Evolutionary conservation across 2,797 vertebrate species (phyloP).

Genomic region (Acrossocheilus wenchowensis): DNA sequence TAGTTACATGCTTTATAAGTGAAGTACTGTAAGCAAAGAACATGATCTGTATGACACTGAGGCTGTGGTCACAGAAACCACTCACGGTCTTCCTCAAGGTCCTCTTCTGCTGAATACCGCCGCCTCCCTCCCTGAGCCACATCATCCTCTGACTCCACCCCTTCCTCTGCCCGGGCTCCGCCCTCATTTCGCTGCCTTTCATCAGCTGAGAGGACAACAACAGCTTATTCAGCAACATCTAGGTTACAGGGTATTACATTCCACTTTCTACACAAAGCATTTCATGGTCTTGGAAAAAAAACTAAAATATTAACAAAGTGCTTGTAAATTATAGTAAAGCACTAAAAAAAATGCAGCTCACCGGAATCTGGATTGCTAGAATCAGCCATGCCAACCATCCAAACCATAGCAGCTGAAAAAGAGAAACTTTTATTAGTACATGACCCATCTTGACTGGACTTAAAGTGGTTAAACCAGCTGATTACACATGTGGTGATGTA

Average conservation of each 20-base stretch:
- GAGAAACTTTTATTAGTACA: not conserved
- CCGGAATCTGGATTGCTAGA: constrained; percentile 70
- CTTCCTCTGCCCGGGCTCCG: constrained; percentile 25
- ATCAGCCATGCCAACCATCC: constrained; percentile 93
- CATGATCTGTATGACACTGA: not conserved
- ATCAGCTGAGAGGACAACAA: constrained; percentile 67
- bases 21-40: not conserved
- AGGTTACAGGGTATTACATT: not conserved
- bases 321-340: not conserved
- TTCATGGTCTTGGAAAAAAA: not conserved
- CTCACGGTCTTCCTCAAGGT: constrained; percentile 80
- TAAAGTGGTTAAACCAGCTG: not conserved
- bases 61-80: constrained; percentile 34
- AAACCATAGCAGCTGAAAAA: constrained; percentile 91
- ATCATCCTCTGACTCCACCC: constrained; percentile 64
- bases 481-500: not conserved
- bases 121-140: constrained; percentile 36
- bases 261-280: not conserved
- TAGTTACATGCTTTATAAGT: not conserved
- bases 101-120: constrained; percentile 66
- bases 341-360: constrained; percentile 51
- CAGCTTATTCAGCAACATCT: not conserved
- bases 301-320: not conserved
- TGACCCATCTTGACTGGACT: not conserved
- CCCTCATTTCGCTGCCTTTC: constrained; percentile 65